phyloP scores from a whole-genome alignment of 2,113 vertebrate species.

The Corapipo altera region DNA sequence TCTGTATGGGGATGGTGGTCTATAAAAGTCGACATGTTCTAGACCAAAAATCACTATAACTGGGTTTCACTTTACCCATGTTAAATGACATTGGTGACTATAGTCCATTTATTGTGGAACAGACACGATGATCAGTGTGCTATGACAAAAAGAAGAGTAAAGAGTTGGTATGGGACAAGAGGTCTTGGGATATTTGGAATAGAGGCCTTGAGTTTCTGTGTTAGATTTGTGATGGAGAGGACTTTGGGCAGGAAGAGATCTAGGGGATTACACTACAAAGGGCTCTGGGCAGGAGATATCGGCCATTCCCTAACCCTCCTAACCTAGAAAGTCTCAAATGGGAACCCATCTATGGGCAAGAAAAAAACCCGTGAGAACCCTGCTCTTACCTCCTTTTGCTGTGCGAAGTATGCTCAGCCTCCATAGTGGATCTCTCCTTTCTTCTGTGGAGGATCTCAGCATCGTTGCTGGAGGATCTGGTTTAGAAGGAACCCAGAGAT shows the following conservation, averaged over 20 bases:
- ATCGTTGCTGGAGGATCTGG: not conserved
- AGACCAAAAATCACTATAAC: not conserved
- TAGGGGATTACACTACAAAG: not conserved
- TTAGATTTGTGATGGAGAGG: not conserved
- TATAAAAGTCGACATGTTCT: not conserved
- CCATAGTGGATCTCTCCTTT: not conserved
- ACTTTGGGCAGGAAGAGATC: not conserved
- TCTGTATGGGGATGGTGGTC: not conserved
- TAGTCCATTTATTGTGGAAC: not conserved
- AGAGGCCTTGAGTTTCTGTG: not conserved
- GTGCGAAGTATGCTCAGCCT: not conserved
- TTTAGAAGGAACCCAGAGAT: not conserved
- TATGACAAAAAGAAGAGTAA: not conserved
- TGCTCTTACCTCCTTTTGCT: not conserved
- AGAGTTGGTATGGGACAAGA: not conserved
- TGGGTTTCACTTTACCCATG: not conserved
- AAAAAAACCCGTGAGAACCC: not conserved
- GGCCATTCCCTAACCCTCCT: not conserved
- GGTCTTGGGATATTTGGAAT: not conserved
- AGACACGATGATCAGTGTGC: not conserved
- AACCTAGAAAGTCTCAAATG: not conserved
- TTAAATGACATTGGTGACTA: not conserved
- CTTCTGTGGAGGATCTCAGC: not conserved
- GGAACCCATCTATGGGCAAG: not conserved
- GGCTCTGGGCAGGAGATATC: not conserved